A percentile compares a stretch with the other conserved stretches of the same genome.
These are phyloP conservation scores for Pseudochromis fuscus DNA, from an alignment of 2,797 vertebrate genomes.

Conservation along the genomic window DNA sequence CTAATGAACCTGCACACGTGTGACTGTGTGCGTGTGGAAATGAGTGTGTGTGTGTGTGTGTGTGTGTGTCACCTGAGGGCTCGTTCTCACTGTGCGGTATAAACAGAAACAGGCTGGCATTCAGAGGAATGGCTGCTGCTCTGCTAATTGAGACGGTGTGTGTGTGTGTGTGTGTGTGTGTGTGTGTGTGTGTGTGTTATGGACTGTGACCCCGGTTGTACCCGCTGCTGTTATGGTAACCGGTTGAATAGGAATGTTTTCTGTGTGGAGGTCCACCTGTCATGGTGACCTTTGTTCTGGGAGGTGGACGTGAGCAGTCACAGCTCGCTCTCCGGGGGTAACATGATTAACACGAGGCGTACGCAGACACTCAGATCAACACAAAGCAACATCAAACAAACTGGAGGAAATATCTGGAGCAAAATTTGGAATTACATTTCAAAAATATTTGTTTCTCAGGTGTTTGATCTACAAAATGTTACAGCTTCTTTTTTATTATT, in stretches of 20 bases:
- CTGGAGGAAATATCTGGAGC: neutral
- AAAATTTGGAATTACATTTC: neutral
- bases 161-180: slow-evolving; percentile 37
- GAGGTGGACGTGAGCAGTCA: slow-evolving; percentile 45
- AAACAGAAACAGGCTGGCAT: slow-evolving; percentile 76
- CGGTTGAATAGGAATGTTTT: slow-evolving; percentile 65
- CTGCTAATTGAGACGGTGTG: slow-evolving; percentile 63
- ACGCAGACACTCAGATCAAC: slow-evolving; percentile 11
- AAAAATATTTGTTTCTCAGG: neutral
- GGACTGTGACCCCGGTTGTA: slow-evolving; percentile 58
- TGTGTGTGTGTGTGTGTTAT: slow-evolving; percentile 37
- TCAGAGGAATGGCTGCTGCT: slow-evolving; percentile 61
- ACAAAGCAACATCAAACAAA: neutral
- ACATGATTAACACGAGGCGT: slow-evolving; percentile 38
- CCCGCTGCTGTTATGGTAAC: slow-evolving; percentile 74
- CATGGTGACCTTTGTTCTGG: slow-evolving; percentile 75
- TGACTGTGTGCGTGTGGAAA: slow-evolving; percentile 26
- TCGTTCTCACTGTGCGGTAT: slow-evolving; percentile 68
- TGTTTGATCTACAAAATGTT: neutral
- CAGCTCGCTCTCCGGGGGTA: slow-evolving; percentile 37
- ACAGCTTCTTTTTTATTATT: neutral
- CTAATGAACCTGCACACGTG: slow-evolving; percentile 75
- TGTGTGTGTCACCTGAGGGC: slow-evolving; percentile 75
- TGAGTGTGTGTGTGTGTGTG: slow-evolving; percentile 39
- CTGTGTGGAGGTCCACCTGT: slow-evolving; percentile 63